Percentiles rank a stretch among this genome's conserved stretches.
These are phyloP conservation scores for Papilio gigon DNA, from an alignment of 2,888 invertebrate genomes.

Conservation along the genomic window DNA sequence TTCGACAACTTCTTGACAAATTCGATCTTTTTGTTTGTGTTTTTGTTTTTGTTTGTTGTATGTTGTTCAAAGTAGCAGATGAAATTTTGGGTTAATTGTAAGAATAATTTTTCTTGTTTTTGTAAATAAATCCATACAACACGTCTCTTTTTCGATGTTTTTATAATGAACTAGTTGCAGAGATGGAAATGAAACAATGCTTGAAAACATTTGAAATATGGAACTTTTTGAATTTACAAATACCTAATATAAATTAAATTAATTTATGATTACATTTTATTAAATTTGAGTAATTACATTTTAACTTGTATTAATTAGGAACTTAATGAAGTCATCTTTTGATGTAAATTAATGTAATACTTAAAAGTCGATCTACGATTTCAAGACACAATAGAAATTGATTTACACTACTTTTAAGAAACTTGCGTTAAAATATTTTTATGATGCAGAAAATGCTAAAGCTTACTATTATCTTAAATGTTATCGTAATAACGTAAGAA, in stretches of 20 bases:
- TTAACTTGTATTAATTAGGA: too few species aligned
- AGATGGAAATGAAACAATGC: too few species aligned
- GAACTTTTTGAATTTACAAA: too few species aligned
- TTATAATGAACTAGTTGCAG: not conserved
- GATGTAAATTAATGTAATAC: not conserved
- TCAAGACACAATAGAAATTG: not conserved
- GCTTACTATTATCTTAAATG: conserved; percentile 5
- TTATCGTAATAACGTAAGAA: conserved; percentile 43
- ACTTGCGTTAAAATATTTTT: not conserved
- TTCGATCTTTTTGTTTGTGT: conserved; percentile 42
- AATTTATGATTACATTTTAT: too few species aligned
- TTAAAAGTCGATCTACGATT: not conserved
- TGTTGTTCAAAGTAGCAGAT: conserved; percentile 46
- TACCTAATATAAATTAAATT: too few species aligned
- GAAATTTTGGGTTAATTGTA: conserved; percentile 41
- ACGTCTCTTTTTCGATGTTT: not conserved
- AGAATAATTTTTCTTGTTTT: conserved; percentile 6
- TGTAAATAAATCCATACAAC: not conserved
- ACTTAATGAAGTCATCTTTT: not conserved
- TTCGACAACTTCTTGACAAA: conserved; percentile 46
- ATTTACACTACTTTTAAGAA: not conserved
- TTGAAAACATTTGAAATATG: too few species aligned
- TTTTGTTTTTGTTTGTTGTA: conserved; percentile 49
- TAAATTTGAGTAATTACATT: too few species aligned
- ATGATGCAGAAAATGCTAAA: not conserved